phyloP scores from a whole-genome alignment of 2,888 invertebrate genomes.

The Theodoxus fluviatilis region DNA sequence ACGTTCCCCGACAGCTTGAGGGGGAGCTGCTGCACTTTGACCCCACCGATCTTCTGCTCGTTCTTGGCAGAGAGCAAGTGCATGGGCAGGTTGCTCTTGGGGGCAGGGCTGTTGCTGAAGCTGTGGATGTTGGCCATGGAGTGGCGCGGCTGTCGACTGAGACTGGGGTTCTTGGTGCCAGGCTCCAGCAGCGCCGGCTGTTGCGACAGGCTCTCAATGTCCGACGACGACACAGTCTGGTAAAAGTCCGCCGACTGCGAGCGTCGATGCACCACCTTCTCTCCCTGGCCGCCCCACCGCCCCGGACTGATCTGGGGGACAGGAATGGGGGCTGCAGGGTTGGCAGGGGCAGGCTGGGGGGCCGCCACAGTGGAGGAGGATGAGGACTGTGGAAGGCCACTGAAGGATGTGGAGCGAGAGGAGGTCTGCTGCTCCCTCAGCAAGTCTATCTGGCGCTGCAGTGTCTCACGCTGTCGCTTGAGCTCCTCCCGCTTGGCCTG shows the following conservation, averaged over 20 bases:
- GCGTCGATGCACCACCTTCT: constrained; percentile 41
- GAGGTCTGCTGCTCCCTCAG: constrained; percentile 43
- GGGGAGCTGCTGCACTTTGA: constrained; percentile 86
- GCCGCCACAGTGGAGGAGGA: background rate
- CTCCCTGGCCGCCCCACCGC: constrained; percentile 24
- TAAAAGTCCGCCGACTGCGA: constrained; percentile 55
- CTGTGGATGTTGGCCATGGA: constrained; percentile 32
- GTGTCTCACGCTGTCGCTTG: constrained; percentile 83
- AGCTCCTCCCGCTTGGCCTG: constrained; percentile 90
- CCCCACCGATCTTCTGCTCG: constrained; percentile 75
- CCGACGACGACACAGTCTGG: constrained; percentile 33
- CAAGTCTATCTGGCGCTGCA: constrained; percentile 73
- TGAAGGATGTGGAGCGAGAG: constrained; percentile 27
- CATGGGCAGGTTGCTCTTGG: constrained; percentile 69
- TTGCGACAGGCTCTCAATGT: constrained; percentile 27
- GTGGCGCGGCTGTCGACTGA: constrained; percentile 30
- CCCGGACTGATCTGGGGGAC: constrained; percentile 27
- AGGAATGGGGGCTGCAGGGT: no score
- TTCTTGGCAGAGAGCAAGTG: constrained; percentile 82
- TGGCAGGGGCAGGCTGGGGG: background rate
- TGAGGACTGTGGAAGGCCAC: no score
- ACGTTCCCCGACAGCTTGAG: constrained; percentile 80
- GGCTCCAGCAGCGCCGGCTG: no score
- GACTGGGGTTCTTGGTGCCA: no score
- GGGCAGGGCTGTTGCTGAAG: constrained; percentile 17